Base-by-base conservation (phyloP, 2,797 vertebrate genomes). In the Syngnathus rostellatus region DNA sequence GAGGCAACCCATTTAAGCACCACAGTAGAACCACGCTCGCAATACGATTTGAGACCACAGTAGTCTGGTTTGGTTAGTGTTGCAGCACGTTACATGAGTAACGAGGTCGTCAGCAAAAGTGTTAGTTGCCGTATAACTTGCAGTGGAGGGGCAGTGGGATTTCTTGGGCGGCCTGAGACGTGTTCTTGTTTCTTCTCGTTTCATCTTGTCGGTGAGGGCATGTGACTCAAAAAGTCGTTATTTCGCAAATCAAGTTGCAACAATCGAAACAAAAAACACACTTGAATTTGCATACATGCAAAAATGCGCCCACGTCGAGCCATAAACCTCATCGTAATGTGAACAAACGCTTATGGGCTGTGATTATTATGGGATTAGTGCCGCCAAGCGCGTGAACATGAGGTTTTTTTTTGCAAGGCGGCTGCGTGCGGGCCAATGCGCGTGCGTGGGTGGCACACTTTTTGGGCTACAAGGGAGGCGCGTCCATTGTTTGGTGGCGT, bases 401-500 rank as follows among this genome's bases (percentile, higher is more conserved):
- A 48, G 12, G 1, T 1, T 46, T 19, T 6, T 19, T 43, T 53
- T 53, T 53, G 50, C 50, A 53, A 8, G 50, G 19, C 19, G n/a
- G 50, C 50, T 17, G 12, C 54, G 21, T 41, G 19, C 43, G 38
- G 9, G 41, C 55, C 46, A 6, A 2, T 23, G 14, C 37, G 38
- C 46, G 23, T 51, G 50, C 53, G 62, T 39, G 39, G 39, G 25
- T 31, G 54, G 41, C 46, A 59, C 38, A n/a, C 59, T 69, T 65
- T 61, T 45, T 38, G 43, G 10, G 43, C 41, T 46, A 55, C 48
- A 9, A 60, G 54, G 51, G 63, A 71, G 69, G 70, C 69, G 70
- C 83, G 83, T 81, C 85, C 77, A 86, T 90, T 90, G 87, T 90
- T 87, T 76, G 67, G 64, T 16, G 14, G 38, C 54, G 50, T 58